Conservation (phyloP, 2,797 vertebrate species). For the Sciaenops ocellatus region DNA sequence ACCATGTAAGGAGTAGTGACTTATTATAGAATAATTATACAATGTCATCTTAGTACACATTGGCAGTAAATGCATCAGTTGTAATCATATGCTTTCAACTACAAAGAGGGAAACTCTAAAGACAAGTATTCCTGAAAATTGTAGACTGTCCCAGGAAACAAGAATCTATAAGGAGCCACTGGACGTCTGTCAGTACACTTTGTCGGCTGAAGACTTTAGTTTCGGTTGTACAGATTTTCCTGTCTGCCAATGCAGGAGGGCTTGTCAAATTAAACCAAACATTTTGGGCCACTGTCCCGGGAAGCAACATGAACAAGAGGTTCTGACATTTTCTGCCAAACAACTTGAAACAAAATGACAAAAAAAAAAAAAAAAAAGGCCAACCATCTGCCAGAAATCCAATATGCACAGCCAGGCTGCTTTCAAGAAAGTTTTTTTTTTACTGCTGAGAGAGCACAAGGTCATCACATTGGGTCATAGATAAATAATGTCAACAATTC, state of each 20-base stretch:
- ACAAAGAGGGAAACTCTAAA: constrained; percentile 67
- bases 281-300: constrained; percentile 72
- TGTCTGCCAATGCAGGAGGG: constrained; percentile 53
- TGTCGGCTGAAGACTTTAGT: constrained; percentile 44
- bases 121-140: constrained; percentile 78
- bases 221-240: constrained; percentile 52
- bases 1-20: constrained; percentile 56
- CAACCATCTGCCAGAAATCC: constrained; percentile 38
- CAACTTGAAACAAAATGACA: constrained; percentile 48
- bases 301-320: constrained; percentile 73
- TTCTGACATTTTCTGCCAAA: constrained; percentile 67
- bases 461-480: neutral
- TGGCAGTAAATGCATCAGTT: constrained; percentile 77
- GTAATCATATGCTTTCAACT: constrained; percentile 83
- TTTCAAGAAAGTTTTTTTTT: constrained; percentile 19
- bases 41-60: constrained; percentile 76
- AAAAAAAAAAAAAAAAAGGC: constrained; percentile 34
- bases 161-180: constrained; percentile 58
- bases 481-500: constrained; percentile 25
- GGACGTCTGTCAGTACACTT: constrained; percentile 46
- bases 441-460: constrained; percentile 36
- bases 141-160: constrained; percentile 63
- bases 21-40: constrained; percentile 88
- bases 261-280: constrained; percentile 73
- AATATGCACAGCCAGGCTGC: constrained; percentile 5